Evolutionary conservation across 2,797 vertebrate species (phyloP).

Genomic region (Smutsia temminckii): DNA sequence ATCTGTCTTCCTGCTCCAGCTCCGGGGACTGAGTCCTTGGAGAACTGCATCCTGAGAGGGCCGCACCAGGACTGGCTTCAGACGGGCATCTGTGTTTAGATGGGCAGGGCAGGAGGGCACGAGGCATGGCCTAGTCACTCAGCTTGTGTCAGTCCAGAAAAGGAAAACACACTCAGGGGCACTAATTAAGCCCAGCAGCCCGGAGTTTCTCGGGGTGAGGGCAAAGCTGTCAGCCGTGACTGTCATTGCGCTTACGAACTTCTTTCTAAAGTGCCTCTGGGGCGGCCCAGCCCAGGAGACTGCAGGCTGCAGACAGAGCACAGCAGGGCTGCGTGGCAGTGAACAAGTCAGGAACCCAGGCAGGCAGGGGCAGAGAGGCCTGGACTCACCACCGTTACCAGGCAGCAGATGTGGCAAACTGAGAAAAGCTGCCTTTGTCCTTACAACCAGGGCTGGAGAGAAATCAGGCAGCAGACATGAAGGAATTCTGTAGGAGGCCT

Average conservation of each 20-base stretch:
- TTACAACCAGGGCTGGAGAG: background rate
- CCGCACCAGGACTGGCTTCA: too few species aligned
- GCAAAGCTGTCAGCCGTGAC: background rate
- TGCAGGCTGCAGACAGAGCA: background rate
- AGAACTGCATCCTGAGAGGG: background rate
- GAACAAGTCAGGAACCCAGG: background rate
- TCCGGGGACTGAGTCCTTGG: background rate
- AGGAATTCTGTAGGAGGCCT: background rate
- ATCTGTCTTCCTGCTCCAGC: accelerated
- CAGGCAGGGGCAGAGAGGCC: background rate
- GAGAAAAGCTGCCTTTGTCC: background rate
- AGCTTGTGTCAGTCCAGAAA: background rate
- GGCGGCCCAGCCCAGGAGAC: background rate
- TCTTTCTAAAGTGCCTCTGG: background rate
- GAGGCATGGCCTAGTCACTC: background rate
- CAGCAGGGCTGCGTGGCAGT: accelerated
- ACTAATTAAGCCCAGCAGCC: too few species aligned
- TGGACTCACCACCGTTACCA: background rate
- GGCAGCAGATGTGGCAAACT: background rate
- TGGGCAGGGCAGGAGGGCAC: background rate
- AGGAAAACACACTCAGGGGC: background rate
- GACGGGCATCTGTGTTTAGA: background rate
- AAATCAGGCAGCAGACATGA: background rate
- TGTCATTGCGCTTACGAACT: background rate
- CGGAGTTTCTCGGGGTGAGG: background rate